Evolutionary conservation across 2,113 vertebrate species (phyloP), one percentile per base, ranked within the genome.

Genomic region (Heliornis fulica): DNA sequence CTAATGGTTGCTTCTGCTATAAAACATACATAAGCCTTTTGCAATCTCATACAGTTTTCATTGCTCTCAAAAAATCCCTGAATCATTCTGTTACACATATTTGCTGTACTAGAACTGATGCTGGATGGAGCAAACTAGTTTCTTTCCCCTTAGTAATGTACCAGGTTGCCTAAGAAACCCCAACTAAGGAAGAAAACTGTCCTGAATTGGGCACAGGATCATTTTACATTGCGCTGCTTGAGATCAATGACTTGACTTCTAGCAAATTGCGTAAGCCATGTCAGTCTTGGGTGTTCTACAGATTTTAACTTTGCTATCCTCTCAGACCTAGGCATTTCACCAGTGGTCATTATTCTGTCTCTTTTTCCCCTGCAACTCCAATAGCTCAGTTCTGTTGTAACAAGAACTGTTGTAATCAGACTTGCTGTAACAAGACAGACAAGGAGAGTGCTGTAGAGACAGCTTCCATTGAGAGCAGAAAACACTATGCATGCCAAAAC

Each of bases 1-100:
- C 70, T 89, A 50, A 84, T 87, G 76, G 32, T 22, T 93, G 57
- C 50, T 95, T 64, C 70, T 79, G 83, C 77, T 80, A 94, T 96
- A 94, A 97, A 97, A 96, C 85, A 96, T 95, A 61, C 28, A 96
- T 95, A 93, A 95, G 87, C 36, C 87, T 81, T 41, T 63, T 88
- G 69, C 64, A 64, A 64, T 59, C 92, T 94, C 87, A 96, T 94
- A 48, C 89, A 96, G 46, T 54, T 97, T 96, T 96, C 43, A 96
- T 90, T 20, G 38, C 72, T 50, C 53, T 64, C 34, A 14, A 23
- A n/a, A 60, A 57, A 50, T 13, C 48, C 50, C 25, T 14, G 12
- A 7, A 56, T 3, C 13, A 56, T 46, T 64, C 59, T 3, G 1
- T 87, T 53, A n/a, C 5, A 59, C 11, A 1, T 16, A 28, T 48